Percentiles rank a stretch among this genome's conserved stretches.
These are phyloP conservation scores for Ochropleura plecta DNA, from an alignment of 2,888 invertebrate species.

Conservation along the genomic window DNA sequence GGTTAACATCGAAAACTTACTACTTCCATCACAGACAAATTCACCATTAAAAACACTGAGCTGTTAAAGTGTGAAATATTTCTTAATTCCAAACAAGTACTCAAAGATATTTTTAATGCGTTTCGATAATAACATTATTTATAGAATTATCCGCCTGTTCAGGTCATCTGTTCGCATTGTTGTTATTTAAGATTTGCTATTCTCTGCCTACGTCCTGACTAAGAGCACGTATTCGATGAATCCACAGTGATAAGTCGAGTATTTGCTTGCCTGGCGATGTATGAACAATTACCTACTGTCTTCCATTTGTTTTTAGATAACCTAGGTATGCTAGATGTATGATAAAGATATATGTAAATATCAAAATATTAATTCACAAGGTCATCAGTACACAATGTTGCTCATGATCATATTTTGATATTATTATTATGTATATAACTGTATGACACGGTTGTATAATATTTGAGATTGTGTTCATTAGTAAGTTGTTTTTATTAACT, in stretches of 20 bases:
- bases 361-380: neutral
- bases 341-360: neutral
- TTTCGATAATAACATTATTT: constrained; percentile 28
- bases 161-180: constrained; percentile 30
- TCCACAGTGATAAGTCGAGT: constrained; percentile 21
- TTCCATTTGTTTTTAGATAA: constrained; percentile 17
- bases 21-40: neutral
- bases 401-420: constrained; percentile 14
- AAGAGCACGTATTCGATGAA: constrained; percentile 24
- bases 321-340: constrained; percentile 10
- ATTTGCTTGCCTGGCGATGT: constrained; percentile 13
- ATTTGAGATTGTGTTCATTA: neutral
- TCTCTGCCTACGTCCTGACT: constrained; percentile 10
- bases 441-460: constrained; percentile 9
- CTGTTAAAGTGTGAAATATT: neutral
- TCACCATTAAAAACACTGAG: too few relatives aligned
- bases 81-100: neutral
- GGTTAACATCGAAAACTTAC: neutral
- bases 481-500: constrained; percentile 4
- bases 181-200: constrained; percentile 15
- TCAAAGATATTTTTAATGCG: constrained; percentile 16
- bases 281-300: constrained; percentile 8
- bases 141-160: constrained; percentile 21
- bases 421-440: neutral
- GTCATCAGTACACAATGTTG: constrained; percentile 12